These are phyloP conservation scores for Trichechus manatus DNA, from an alignment of 2,113 vertebrate species.

Conservation along the genomic window DNA sequence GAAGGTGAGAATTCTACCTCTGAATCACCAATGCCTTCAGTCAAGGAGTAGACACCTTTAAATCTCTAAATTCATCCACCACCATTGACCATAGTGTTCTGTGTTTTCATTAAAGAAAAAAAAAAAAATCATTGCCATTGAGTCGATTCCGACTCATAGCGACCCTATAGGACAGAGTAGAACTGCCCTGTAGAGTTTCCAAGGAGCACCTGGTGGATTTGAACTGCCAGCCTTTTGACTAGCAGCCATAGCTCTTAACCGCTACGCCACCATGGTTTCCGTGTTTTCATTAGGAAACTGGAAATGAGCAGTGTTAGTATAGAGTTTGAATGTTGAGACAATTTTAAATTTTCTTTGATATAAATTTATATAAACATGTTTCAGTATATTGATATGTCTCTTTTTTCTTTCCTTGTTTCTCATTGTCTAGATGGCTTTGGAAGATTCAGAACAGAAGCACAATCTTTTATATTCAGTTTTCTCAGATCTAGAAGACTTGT, in stretches of 20 bases:
- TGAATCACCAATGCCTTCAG: no score
- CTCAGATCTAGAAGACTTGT: constrained; percentile 91
- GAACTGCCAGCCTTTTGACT: no score
- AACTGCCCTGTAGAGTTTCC: no score
- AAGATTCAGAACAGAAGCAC: constrained; percentile 94
- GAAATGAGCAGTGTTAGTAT: background rate
- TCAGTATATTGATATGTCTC: constrained; percentile 4
- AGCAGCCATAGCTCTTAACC: no score
- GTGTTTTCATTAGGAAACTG: background rate
- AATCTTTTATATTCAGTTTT: constrained; percentile 88
- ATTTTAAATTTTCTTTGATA: background rate
- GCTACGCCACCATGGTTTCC: no score
- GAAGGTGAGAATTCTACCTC: no score
- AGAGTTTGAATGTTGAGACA: background rate
- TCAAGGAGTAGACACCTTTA: background rate
- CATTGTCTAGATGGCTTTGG: constrained; percentile 91
- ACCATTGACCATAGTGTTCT: background rate
- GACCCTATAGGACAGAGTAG: no score
- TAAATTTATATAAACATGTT: background rate
- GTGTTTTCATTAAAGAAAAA: background rate
- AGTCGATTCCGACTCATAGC: no score
- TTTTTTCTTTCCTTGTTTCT: background rate
- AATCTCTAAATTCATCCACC: background rate
- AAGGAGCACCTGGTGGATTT: no score
- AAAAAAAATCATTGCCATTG: no score